phyloP scores from a whole-genome alignment of 2,797 vertebrate species.

The Tamandua tetradactyla region DNA sequence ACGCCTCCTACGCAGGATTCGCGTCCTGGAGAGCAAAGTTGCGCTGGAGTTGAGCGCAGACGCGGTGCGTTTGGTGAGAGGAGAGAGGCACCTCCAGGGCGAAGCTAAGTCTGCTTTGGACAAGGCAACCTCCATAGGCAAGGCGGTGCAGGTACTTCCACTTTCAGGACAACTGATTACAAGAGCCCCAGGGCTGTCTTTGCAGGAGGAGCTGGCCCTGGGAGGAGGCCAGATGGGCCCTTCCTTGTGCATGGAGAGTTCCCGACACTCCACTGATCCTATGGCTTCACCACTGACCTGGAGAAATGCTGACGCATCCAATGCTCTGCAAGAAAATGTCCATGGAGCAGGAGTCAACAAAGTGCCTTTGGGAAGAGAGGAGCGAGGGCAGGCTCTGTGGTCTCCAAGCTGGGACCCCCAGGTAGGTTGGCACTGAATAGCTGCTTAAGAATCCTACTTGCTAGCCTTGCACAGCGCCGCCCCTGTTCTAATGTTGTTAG shows the following conservation, averaged over 20 bases:
- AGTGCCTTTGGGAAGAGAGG: not conserved
- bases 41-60: accelerated
- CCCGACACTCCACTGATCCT: accelerated
- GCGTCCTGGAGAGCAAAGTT: slow-evolving; percentile 36
- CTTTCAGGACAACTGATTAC: not conserved
- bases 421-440: not conserved
- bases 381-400: not conserved
- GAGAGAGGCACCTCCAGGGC: accelerated
- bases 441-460: accelerated
- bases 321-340: accelerated
- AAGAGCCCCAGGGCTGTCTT: not conserved
- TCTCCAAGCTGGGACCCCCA: accelerated
- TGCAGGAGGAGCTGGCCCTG: not conserved
- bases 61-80: accelerated
- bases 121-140: slow-evolving; percentile 22
- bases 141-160: slow-evolving; percentile 13
- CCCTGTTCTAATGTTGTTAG: not conserved
- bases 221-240: not conserved
- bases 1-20: not conserved
- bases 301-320: accelerated
- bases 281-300: accelerated
- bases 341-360: accelerated
- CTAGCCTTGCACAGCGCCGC: not conserved
- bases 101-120: accelerated
- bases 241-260: not conserved